Evolutionary conservation across 2,113 vertebrate species (phyloP).

Genomic region (Puma concolor): DNA sequence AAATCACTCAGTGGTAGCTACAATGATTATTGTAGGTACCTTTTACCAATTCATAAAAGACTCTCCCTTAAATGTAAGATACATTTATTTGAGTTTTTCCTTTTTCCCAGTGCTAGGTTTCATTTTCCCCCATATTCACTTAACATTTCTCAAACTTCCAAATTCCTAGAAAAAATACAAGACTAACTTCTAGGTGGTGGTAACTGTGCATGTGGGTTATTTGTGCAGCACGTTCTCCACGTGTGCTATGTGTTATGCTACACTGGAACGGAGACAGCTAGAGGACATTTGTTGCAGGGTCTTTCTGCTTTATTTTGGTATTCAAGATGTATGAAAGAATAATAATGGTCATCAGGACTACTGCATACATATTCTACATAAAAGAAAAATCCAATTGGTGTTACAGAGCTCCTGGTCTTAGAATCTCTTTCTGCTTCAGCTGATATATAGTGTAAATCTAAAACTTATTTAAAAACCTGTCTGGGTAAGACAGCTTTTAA

Average conservation of each 20-base stretch:
- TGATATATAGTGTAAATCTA: slow-evolving; percentile 92
- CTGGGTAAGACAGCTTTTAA: slow-evolving; percentile 89
- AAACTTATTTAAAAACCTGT: slow-evolving; percentile 94
- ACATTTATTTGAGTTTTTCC: background rate
- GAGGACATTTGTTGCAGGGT: background rate
- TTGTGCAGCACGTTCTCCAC: background rate
- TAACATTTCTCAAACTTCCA: background rate
- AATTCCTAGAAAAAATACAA: background rate
- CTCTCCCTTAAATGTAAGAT: background rate
- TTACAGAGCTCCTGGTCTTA: slow-evolving; percentile 79
- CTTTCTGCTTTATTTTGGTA: slow-evolving; percentile 52
- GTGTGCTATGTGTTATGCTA: background rate
- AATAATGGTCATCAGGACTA: slow-evolving; percentile 69
- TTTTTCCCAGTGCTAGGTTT: background rate
- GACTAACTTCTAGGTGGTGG: background rate
- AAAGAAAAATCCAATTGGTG: slow-evolving; percentile 76
- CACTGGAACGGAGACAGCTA: background rate
- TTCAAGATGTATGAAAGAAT: slow-evolving; percentile 53
- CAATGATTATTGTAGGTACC: background rate
- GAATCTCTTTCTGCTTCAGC: slow-evolving; percentile 88
- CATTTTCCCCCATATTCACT: background rate
- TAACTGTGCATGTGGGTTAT: background rate
- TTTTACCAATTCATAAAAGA: background rate
- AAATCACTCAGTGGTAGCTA: background rate
- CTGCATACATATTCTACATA: slow-evolving; percentile 74